A percentile compares a stretch with the other conserved stretches of the same genome.
phyloP scores from a whole-genome alignment of 1,140 invertebrate species.

The Drosophila kurseongensis region DNA sequence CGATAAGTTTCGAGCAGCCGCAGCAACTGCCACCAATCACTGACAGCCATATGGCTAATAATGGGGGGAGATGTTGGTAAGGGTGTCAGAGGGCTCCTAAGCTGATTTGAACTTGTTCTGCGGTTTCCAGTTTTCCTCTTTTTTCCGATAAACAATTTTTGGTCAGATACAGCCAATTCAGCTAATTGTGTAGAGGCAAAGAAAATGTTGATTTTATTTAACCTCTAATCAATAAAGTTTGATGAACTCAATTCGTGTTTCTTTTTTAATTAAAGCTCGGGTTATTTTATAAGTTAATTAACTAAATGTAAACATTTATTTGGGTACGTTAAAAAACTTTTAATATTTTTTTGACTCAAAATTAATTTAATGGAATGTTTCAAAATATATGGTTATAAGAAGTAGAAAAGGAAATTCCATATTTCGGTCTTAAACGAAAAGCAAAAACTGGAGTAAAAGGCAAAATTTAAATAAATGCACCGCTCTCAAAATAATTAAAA shows the following conservation, averaged over 20 bases:
- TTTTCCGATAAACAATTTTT: not conserved
- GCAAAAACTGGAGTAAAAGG: too few relatives aligned
- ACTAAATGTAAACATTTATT: too few relatives aligned
- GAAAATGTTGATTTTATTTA: slow-evolving; percentile 21
- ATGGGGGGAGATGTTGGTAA: not conserved
- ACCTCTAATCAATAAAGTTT: slow-evolving; percentile 16
- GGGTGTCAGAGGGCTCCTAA: not conserved
- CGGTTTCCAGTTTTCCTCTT: not conserved
- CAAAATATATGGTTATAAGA: too few relatives aligned
- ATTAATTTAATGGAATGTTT: too few relatives aligned
- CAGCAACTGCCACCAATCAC: slow-evolving; percentile 26
- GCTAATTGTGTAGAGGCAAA: slow-evolving; percentile 19
- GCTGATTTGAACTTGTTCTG: slow-evolving; percentile 13
- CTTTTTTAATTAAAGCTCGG: not conserved
- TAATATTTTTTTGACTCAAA: too few relatives aligned
- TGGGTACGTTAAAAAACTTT: too few relatives aligned
- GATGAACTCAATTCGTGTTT: slow-evolving; percentile 9
- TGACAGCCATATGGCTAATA: slow-evolving; percentile 47
- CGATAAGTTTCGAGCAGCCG: slow-evolving; percentile 41
- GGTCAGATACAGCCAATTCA: slow-evolving; percentile 5
- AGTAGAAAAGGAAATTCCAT: too few relatives aligned
- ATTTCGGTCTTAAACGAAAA: too few relatives aligned
- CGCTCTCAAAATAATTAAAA: too few relatives aligned
- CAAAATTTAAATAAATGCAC: too few relatives aligned
- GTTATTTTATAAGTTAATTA: too few relatives aligned